phyloP scores from a whole-genome alignment of 2,797 vertebrate genomes.

The Platyrinchus mystaceus region DNA sequence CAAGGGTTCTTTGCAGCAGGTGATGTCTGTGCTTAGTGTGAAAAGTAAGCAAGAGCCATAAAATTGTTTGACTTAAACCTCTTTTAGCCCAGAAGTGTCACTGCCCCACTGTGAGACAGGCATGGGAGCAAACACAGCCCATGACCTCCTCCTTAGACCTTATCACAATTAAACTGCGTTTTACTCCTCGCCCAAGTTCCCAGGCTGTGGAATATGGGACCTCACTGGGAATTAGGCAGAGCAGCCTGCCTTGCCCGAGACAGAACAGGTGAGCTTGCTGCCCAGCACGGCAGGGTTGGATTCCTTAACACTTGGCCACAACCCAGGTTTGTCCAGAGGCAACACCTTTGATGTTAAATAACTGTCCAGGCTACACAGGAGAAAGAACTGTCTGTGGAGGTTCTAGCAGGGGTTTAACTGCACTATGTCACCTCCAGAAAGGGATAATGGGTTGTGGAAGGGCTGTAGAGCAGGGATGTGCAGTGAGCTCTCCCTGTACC shows the following conservation, averaged over 20 bases:
- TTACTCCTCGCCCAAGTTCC: neutral
- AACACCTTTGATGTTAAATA: no score
- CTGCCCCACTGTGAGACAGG: no score
- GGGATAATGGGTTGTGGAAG: neutral
- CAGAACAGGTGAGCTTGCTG: no score
- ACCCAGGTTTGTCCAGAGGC: neutral
- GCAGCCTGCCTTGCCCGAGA: neutral
- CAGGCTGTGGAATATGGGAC: neutral
- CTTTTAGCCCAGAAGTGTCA: neutral
- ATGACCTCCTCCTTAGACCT: rapidly evolving
- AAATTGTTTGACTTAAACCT: neutral
- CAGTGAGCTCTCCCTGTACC: neutral
- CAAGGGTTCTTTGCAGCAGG: neutral
- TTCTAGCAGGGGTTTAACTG: neutral
- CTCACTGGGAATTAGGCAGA: neutral
- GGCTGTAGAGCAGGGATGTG: neutral
- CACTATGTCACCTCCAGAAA: neutral
- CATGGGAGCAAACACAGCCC: neutral
- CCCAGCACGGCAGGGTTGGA: neutral
- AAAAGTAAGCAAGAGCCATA: neutral
- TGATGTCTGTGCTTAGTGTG: neutral
- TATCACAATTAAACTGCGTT: neutral
- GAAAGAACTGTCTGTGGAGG: neutral
- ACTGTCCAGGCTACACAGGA: neutral
- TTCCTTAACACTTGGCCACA: rapidly evolving